A percentile compares a stretch with the other conserved stretches of the same genome.
Evolutionary conservation across 2,888 invertebrate species (phyloP).

Genomic region (Quadriops clusia): DNA sequence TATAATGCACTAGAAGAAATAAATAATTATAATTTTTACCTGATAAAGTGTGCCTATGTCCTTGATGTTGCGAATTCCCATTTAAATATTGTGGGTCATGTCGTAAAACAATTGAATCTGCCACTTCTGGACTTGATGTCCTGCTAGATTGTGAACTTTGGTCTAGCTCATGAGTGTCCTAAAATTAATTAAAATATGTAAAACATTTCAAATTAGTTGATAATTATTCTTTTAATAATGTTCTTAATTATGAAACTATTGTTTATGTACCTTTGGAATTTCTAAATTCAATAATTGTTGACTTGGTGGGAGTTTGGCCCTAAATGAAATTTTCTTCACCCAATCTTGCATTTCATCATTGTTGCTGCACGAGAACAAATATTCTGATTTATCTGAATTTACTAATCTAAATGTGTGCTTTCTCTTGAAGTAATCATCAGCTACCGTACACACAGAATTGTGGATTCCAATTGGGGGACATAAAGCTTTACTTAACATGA

Average conservation of each 20-base stretch:
- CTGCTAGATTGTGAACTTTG: constrained; percentile 44
- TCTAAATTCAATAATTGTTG: constrained; percentile 79
- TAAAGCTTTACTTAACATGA: constrained; percentile 76
- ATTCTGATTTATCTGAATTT: constrained; percentile 86
- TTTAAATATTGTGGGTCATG: constrained; percentile 31
- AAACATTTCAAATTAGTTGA: constrained; percentile 1
- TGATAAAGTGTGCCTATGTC: constrained; percentile 27
- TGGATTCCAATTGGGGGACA: constrained; percentile 75
- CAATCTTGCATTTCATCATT: constrained; percentile 74
- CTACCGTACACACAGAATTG: constrained; percentile 71
- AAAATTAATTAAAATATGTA: constrained; percentile 11
- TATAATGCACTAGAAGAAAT: too few relatives aligned
- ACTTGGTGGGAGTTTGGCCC: constrained; percentile 81
- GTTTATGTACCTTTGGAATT: constrained; percentile 31
- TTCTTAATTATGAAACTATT: not conserved
- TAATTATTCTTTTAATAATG: not conserved
- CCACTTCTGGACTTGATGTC: constrained; percentile 42
- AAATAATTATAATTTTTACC: too few relatives aligned
- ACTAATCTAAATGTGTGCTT: constrained; percentile 84
- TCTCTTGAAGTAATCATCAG: constrained; percentile 90
- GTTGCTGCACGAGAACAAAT: constrained; percentile 69
- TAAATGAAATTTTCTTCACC: constrained; percentile 87
- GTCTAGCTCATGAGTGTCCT: constrained; percentile 33
- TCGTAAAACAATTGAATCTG: constrained; percentile 29
- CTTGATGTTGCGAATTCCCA: constrained; percentile 20